Percentiles rank a stretch among this genome's conserved stretches.
phyloP scores from a whole-genome alignment of 1,140 invertebrate genomes.

The Trachymyrmex septentrionalis region DNA sequence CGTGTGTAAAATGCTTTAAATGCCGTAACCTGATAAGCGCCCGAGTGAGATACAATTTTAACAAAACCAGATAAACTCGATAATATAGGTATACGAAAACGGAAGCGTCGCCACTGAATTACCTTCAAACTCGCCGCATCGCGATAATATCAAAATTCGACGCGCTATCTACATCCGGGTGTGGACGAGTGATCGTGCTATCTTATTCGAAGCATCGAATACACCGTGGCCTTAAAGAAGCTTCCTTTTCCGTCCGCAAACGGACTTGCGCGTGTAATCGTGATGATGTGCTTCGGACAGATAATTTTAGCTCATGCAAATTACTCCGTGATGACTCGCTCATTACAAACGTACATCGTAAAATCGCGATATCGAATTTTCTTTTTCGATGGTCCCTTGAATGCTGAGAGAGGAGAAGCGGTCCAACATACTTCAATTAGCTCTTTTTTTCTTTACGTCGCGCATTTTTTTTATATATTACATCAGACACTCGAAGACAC shows the following conservation, averaged over 20 bases:
- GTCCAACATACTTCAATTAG: background rate
- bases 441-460: constrained; percentile 9
- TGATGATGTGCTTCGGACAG: constrained; percentile 19
- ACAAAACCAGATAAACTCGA: constrained; percentile 47
- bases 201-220: constrained; percentile 40
- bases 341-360: background rate
- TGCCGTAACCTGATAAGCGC: constrained; percentile 16
- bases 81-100: background rate
- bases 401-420: background rate
- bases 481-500: constrained; percentile 24
- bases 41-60: constrained; percentile 21
- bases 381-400: background rate
- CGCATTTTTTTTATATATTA: constrained; percentile 41
- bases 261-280: constrained; percentile 23
- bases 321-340: background rate
- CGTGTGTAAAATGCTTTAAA: background rate
- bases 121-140: constrained; percentile 45
- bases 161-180: constrained; percentile 44
- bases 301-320: constrained; percentile 47
- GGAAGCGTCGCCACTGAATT: constrained; percentile 41
- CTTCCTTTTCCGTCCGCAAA: constrained; percentile 32
- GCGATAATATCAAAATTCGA: constrained; percentile 40
- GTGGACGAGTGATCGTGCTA: constrained; percentile 21
- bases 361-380: background rate
- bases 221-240: constrained; percentile 25